Conservation (phyloP, 2,888 invertebrate genomes). For the Eupelmus urozonus region DNA sequence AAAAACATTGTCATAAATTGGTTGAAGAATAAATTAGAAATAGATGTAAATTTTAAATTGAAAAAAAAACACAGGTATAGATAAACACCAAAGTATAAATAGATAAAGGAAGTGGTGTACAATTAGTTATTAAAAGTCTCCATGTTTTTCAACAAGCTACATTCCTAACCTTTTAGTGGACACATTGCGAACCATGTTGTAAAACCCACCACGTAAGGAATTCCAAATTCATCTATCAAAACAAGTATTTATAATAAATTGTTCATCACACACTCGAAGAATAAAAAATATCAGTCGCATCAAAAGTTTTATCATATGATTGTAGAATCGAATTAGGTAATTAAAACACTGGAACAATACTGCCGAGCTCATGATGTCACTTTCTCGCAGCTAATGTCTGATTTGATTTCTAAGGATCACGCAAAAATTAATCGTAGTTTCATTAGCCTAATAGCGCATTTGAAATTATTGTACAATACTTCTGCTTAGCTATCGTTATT, state of each 20-base stretch:
- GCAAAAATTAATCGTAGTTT: slow-evolving; percentile 1
- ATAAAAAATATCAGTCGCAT: neutral
- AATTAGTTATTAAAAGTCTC: slow-evolving; percentile 45
- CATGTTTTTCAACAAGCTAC: slow-evolving; percentile 44
- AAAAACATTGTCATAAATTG: slow-evolving; percentile 23
- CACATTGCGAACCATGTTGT: slow-evolving; percentile 80
- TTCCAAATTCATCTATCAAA: slow-evolving; percentile 73
- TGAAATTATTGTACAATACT: slow-evolving; percentile 5
- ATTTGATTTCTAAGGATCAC: slow-evolving; percentile 12
- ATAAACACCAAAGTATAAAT: slow-evolving; percentile 51
- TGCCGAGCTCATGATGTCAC: no score
- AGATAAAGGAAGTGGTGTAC: slow-evolving; percentile 45
- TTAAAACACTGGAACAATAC: no score
- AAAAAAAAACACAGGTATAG: slow-evolving; percentile 38
- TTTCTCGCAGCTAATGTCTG: no score
- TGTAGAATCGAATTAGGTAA: no score
- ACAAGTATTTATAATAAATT: slow-evolving; percentile 56
- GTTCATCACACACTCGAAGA: slow-evolving; percentile 14
- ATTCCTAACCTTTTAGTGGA: slow-evolving; percentile 79
- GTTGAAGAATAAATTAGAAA: slow-evolving; percentile 25
- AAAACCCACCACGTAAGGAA: slow-evolving; percentile 78
- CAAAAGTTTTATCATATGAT: slow-evolving; percentile 29
- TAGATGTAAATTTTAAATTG: slow-evolving; percentile 19
- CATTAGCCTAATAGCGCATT: neutral
- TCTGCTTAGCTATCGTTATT: neutral